Conservation (phyloP, 2,113 vertebrate genomes). For the Desmodus rotundus region DNA sequence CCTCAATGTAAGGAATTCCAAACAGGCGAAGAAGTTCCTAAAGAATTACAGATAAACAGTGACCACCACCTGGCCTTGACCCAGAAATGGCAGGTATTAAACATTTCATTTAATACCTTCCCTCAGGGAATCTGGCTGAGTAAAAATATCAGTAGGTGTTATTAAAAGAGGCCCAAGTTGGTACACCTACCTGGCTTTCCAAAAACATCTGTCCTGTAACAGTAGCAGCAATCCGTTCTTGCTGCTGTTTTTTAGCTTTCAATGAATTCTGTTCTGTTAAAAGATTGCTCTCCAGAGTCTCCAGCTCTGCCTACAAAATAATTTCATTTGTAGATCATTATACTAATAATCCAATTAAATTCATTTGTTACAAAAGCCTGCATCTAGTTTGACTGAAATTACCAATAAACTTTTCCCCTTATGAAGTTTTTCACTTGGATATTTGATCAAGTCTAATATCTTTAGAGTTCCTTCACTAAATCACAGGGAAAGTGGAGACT, state of each 20-base stretch:
- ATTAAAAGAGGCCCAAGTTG: not conserved
- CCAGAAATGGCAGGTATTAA: not conserved
- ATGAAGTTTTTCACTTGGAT: not conserved
- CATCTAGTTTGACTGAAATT: slow-evolving; percentile 1
- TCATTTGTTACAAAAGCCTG: not conserved
- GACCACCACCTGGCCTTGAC: not conserved
- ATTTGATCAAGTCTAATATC: not conserved
- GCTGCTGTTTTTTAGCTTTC: slow-evolving; percentile 90
- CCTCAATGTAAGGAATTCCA: slow-evolving; percentile 92
- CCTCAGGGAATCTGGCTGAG: fast-evolving
- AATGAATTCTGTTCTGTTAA: slow-evolving; percentile 87
- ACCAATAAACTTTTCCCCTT: not conserved
- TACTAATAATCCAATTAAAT: not conserved
- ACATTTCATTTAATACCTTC: not conserved
- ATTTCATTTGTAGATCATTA: not conserved
- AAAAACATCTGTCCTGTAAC: slow-evolving; percentile 97
- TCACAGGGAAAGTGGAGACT: not conserved
- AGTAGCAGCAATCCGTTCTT: slow-evolving; percentile 91
- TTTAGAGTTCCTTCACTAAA: not conserved
- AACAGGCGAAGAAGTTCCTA: slow-evolving; percentile 95
- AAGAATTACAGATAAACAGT: not conserved
- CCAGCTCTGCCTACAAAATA: slow-evolving; percentile 90
- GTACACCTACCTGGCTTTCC: slow-evolving; percentile 91
- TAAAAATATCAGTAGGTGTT: not conserved
- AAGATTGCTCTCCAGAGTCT: slow-evolving; percentile 87